A percentile compares a stretch with the other conserved stretches of the same genome.
Conservation (phyloP, 2,797 vertebrate genomes). For the Dendrocincla fuliginosa region DNA sequence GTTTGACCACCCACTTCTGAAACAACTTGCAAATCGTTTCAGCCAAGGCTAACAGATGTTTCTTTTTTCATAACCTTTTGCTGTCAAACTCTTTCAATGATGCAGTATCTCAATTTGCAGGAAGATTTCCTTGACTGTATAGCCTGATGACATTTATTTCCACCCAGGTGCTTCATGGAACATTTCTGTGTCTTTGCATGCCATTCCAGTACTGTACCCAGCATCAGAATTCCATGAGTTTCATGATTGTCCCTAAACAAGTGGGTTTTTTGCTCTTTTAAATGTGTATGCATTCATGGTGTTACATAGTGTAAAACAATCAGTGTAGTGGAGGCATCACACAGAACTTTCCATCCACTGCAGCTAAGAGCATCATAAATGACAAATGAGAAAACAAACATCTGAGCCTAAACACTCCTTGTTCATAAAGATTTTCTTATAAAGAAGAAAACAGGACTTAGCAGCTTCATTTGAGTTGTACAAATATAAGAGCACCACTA, state of each 20-base stretch:
- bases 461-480: background rate
- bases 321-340: background rate
- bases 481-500: background rate
- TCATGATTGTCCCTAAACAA: background rate
- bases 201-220: background rate
- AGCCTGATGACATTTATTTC: background rate
- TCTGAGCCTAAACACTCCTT: background rate
- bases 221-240: background rate
- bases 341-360: background rate
- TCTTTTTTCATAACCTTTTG: background rate
- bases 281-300: fast-evolving
- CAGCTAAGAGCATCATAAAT: background rate
- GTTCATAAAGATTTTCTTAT: background rate
- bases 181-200: background rate
- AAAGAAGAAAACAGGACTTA: background rate
- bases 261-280: background rate
- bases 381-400: background rate
- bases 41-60: background rate
- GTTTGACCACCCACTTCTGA: background rate
- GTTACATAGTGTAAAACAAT: background rate
- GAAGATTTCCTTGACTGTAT: background rate
- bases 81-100: background rate
- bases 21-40: background rate
- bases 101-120: background rate
- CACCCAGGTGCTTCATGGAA: background rate